phyloP scores from a whole-genome alignment of 2,797 vertebrate species.

The Eremophila alpestris region DNA sequence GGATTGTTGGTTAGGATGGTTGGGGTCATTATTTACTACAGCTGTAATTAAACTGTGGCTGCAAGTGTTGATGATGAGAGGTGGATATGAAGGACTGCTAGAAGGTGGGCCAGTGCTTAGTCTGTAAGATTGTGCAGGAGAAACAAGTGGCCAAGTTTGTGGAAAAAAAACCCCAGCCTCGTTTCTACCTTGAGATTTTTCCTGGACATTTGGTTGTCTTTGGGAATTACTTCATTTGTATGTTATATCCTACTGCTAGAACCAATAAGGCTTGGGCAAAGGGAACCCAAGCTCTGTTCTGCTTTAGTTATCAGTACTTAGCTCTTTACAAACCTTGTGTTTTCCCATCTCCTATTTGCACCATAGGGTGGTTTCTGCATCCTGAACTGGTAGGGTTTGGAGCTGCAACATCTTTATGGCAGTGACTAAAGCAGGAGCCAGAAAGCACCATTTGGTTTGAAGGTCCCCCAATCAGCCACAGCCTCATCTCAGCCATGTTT shows the following conservation, averaged over 20 bases:
- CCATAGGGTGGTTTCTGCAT: neutral
- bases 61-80: neutral
- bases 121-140: neutral
- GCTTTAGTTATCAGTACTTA: neutral
- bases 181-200: neutral
- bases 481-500: neutral
- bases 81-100: neutral
- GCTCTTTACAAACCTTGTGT: neutral
- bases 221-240: neutral
- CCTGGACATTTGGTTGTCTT: neutral
- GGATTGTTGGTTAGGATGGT: neutral
- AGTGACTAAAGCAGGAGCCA: neutral
- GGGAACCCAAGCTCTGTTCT: neutral
- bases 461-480: neutral
- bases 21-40: neutral
- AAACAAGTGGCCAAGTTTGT: neutral
- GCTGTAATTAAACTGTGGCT: neutral
- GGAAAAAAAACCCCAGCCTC: rapidly evolving
- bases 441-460: neutral
- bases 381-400: neutral
- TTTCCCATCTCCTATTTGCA: neutral
- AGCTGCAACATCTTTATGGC: neutral
- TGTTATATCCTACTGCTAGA: neutral
- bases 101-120: neutral
- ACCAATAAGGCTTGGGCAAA: neutral